Base-by-base conservation (phyloP, 2,113 vertebrate species). In the Pleuronectes platessa region DNA sequence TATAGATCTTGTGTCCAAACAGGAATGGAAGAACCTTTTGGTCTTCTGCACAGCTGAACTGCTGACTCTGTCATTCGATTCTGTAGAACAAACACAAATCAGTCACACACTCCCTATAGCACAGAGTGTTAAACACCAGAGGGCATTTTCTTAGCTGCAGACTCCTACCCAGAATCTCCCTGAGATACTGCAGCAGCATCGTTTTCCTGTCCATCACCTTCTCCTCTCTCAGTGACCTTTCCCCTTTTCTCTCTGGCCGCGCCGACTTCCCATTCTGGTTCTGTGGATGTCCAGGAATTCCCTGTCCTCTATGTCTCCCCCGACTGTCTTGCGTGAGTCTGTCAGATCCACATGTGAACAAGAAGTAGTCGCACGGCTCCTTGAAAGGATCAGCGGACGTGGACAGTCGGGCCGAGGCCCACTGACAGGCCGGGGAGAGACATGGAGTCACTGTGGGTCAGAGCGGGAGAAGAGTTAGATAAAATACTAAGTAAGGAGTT, bases 11-110 rank as follows among this genome's bases (percentile, higher is more conserved):
- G 86, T 95, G 79, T 97, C 91, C 95, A 97, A 94, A 81, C 97
- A 98, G 74, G 95, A 95, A 10, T 1, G 87, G 85, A 96, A 98
- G 91, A 97, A 98, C 6, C 45, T 82, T 72, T 92, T 92, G 54
- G 96, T 94, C 87, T 97, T 98, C 81, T 95, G 92, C 47, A 93
- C 90, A 4, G 94, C 95, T 78, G 94, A 93, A 21, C 74, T 81
- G 67, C 53, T 4, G 0, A 11, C 68, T n/a, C 0, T 24, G 60
- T 69, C 72, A 2, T 68, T 64, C 37, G 77, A 53, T 77, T 97
- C 96, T 97, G 75, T 74, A 10, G 58, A 18, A 69, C 49, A 23
- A 51, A 68, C 37, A 51, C 11, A 27, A 13, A 15, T 17, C 21
- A 0, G 5, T 55, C 6, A 27, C 10, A 18, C 8, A 7, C 47